Conservation (phyloP, 2,888 invertebrate genomes). For the Neoaliturus tenellus region DNA sequence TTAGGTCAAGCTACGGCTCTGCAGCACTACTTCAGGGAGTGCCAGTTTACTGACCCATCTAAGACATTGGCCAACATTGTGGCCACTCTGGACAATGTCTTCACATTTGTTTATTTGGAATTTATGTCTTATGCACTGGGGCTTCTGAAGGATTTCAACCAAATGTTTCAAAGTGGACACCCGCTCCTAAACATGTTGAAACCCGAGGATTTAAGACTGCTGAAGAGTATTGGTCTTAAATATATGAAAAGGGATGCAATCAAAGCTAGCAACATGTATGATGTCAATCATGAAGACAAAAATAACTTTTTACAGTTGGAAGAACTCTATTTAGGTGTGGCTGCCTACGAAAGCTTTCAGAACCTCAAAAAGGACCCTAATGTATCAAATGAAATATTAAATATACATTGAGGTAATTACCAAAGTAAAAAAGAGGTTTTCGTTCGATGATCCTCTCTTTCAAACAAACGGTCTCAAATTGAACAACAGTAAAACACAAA, state of each 20-base stretch:
- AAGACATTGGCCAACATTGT: neutral
- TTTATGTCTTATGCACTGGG: neutral
- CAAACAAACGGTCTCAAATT: too few relatives aligned
- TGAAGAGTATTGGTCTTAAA: neutral
- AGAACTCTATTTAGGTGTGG: conserved; percentile 38
- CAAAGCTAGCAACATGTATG: neutral
- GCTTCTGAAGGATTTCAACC: neutral
- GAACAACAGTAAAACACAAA: too few relatives aligned
- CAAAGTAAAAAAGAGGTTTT: conserved; percentile 51
- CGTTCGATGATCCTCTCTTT: conserved; percentile 48
- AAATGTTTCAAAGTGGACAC: neutral
- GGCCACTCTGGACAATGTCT: neutral
- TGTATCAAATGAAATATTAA: neutral
- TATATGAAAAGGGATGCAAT: neutral
- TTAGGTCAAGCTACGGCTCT: neutral
- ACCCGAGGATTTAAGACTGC: neutral
- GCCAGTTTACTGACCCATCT: neutral
- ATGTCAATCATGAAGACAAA: conserved; percentile 41
- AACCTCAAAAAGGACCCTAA: conserved; percentile 42
- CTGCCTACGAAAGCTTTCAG: conserved; percentile 23
- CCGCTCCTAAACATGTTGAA: neutral
- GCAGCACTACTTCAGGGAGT: neutral
- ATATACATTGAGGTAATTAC: conserved; percentile 33
- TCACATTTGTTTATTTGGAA: neutral
- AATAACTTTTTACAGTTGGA: neutral